Conservation (phyloP, 1,140 invertebrate species). For the Propsilocerus akamusi region DNA sequence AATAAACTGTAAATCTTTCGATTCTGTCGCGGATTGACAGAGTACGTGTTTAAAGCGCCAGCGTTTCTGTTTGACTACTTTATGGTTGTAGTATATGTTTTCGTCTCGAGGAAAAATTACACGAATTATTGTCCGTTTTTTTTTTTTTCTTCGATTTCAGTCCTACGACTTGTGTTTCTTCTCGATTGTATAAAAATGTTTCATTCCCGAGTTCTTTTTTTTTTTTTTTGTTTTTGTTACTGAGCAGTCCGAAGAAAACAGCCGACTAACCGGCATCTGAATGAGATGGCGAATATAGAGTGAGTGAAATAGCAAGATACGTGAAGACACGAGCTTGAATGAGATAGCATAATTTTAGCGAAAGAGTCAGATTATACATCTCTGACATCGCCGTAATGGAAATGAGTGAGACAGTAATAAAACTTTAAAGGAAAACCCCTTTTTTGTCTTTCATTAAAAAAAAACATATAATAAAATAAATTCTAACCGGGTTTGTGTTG, state of each 20-base stretch:
- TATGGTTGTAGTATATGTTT: neutral
- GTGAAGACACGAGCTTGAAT: neutral
- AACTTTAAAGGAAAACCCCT: too few species aligned
- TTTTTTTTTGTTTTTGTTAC: neutral
- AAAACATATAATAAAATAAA: too few species aligned
- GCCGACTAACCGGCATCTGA: neutral
- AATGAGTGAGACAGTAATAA: too few species aligned
- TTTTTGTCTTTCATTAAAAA: too few species aligned
- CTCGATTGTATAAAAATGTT: neutral
- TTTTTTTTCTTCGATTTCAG: neutral
- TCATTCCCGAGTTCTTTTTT: too few species aligned
- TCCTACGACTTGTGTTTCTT: neutral
- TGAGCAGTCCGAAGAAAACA: neutral
- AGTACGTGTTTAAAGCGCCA: constrained; percentile 19
- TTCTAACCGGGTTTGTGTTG: too few species aligned
- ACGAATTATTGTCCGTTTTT: neutral
- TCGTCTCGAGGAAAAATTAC: neutral
- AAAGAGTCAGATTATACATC: too few species aligned
- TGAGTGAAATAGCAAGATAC: neutral
- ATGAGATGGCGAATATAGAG: neutral
- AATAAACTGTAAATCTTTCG: too few species aligned
- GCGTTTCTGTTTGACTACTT: constrained; percentile 26
- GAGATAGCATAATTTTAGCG: neutral
- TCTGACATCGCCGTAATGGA: too few species aligned
- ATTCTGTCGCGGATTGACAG: too few species aligned